Conservation (phyloP, 2,797 vertebrate species). For the Ctenopoma kingsleyae region DNA sequence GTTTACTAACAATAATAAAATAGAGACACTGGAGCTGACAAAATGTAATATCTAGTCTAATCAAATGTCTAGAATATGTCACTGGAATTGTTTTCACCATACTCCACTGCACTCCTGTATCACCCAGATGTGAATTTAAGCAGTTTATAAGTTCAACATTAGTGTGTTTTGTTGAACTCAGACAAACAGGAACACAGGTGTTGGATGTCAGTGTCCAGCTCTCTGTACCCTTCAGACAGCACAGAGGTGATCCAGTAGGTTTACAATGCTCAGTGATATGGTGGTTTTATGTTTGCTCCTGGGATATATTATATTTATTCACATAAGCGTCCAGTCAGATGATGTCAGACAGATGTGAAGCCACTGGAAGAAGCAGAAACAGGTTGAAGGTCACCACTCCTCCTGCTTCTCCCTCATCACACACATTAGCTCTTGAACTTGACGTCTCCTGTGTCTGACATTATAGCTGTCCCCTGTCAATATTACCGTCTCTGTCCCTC, state of each 20-base stretch:
- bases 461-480: constrained; percentile 37
- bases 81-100: background rate
- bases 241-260: constrained; percentile 12
- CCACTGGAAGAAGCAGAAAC: constrained; percentile 10
- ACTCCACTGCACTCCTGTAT: background rate
- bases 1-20: background rate
- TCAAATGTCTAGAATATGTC: background rate
- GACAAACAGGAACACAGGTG: constrained; percentile 35
- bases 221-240: constrained; percentile 12
- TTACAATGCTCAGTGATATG: background rate
- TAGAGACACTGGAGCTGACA: background rate
- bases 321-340: background rate
- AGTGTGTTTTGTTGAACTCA: constrained; percentile 5
- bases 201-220: constrained; percentile 53
- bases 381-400: constrained; percentile 26
- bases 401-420: background rate
- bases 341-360: constrained; percentile 22
- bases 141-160: background rate
- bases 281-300: constrained; percentile 16
- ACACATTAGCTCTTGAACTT: constrained; percentile 9
- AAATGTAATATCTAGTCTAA: no score
- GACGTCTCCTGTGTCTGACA: constrained; percentile 27
- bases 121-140: background rate
- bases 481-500: constrained; percentile 29
- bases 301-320: constrained; percentile 4